Evolutionary conservation across 2,797 vertebrate species (phyloP).

Genomic region (Cyclopterus lumpus): DNA sequence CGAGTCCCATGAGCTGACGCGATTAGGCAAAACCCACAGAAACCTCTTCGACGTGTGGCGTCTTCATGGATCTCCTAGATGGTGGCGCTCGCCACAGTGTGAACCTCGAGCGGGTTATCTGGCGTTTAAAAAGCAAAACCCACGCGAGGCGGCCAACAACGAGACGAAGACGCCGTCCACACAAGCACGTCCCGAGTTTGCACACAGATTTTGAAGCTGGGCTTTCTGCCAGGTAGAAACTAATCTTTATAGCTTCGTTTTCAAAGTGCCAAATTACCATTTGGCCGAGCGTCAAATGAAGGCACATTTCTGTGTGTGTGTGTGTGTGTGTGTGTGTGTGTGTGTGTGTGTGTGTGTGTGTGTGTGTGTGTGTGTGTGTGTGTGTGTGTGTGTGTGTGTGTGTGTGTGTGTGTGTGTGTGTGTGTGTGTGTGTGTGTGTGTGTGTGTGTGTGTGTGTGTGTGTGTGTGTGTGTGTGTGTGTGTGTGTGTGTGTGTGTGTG

Average conservation of each 20-base stretch:
- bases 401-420: too few species aligned
- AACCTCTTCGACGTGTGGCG: slow-evolving; percentile 14
- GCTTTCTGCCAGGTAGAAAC: slow-evolving; percentile 7
- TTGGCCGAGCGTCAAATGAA: background rate
- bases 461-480: too few species aligned
- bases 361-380: too few species aligned
- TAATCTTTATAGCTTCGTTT: slow-evolving; percentile 3
- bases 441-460: too few species aligned
- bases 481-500: too few species aligned
- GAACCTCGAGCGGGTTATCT: too few species aligned
- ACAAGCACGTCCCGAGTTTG: background rate
- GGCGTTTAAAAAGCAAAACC: slow-evolving; percentile 14
- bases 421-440: too few species aligned
- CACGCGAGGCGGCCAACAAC: slow-evolving; percentile 7
- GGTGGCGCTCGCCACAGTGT: background rate
- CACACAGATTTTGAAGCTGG: background rate
- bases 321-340: too few species aligned
- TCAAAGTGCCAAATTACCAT: slow-evolving; percentile 11
- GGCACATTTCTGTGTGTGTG: too few species aligned
- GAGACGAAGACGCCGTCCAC: background rate
- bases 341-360: too few species aligned
- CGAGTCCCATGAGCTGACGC: slow-evolving; percentile 33
- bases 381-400: too few species aligned
- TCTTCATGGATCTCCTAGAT: too few species aligned
- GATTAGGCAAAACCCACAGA: slow-evolving; percentile 40